phyloP scores from a whole-genome alignment of 2,797 vertebrate species.

The Sylvia borin region DNA sequence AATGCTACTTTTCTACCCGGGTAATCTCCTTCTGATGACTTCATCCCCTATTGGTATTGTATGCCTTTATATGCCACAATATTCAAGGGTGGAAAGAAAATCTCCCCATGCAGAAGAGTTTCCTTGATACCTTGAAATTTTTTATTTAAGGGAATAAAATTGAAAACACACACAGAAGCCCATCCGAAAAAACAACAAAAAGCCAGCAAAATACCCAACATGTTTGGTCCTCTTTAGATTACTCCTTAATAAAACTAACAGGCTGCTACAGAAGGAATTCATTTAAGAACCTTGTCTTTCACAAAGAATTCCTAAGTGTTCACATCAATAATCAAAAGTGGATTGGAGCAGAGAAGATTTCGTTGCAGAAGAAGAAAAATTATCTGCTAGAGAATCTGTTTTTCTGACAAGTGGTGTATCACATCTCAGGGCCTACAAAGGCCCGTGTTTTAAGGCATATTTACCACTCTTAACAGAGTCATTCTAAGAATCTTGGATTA shows the following conservation, averaged over 20 bases:
- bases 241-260: neutral
- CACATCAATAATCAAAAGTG: constrained; percentile 35
- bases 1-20: neutral
- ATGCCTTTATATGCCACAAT: neutral
- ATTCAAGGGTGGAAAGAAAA: neutral
- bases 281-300: neutral
- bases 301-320: neutral
- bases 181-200: neutral
- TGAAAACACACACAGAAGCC: neutral
- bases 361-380: neutral
- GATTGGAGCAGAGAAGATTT: constrained; percentile 43
- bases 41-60: neutral
- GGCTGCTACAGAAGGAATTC: neutral
- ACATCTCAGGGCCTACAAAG: neutral
- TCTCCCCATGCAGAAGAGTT: neutral
- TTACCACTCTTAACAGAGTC: neutral
- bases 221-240: neutral
- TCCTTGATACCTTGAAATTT: neutral
- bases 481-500: constrained; percentile 43
- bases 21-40: neutral
- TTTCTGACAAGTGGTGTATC: neutral
- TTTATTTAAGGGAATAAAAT: neutral
- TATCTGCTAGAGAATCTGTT: neutral
- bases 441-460: neutral
- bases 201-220: neutral